Base-by-base conservation (phyloP, 2,888 invertebrate genomes). In the Eupithecia insigniata region DNA sequence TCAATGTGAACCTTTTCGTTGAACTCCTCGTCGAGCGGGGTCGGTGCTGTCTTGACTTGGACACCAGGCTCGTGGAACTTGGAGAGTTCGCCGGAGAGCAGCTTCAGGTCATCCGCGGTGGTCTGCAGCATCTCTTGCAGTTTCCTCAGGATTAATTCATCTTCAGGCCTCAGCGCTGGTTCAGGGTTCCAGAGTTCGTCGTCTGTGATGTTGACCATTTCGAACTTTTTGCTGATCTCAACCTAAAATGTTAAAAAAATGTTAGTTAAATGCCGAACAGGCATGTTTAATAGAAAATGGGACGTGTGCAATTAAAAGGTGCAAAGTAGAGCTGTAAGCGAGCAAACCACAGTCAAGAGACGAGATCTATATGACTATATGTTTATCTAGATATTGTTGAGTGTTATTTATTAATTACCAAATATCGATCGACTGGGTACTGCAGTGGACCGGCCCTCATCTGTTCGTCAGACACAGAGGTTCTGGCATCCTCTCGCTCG, bases 381-480 rank as follows among this genome's bases (percentile, higher is more conserved):
- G 16, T 39, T 14, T 36, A 36, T 36, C 14, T 14, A 36, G 43
- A 12, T 43, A 43, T 43, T 43, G 7, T 18, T 43, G 10, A 51
- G 46, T 51, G 0, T 51, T 26, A 58, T 85, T n/a, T n/a, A n/a
- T n/a, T n/a, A n/a, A n/a, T n/a, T 78, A 93, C 94, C 93, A 94
- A 90, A 91, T 93, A 94, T 90, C 92, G 87, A 90, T 94, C 93
- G 89, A 94, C 91, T 87, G 94, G 93, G 85, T 92, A 93, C 76
- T 82, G 85, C 55, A 85, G 79, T 51, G 78, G 66, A 68, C 71
- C 80, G 67, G 83, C 76, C 81, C 89, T 94, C 94, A 94, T 90
- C 94, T 94, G 94, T 94, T 94, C 82, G 93, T 93, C 81, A 93
- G 89, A 79, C 94, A 94, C 78, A 94, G 89, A 51, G 94, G 94